phyloP scores from a whole-genome alignment of 2,888 invertebrate genomes.

The Hypselothyrea guttata region DNA sequence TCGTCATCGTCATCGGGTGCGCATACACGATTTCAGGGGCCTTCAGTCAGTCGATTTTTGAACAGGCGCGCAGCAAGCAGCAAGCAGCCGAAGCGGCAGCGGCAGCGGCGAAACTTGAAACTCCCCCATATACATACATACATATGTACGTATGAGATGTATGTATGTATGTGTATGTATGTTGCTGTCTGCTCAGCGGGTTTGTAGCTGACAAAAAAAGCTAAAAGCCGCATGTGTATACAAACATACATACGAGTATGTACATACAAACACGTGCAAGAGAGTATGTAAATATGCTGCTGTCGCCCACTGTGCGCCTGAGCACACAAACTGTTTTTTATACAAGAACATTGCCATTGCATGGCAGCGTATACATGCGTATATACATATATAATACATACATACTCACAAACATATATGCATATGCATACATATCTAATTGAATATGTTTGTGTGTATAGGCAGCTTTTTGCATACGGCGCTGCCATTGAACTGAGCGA shows the following conservation, averaged over 20 bases:
- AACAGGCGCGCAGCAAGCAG: slow-evolving; percentile 67
- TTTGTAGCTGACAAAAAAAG: slow-evolving; percentile 35
- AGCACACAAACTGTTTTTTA: slow-evolving; percentile 81
- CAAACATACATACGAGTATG: not conserved
- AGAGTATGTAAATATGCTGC: slow-evolving; percentile 26
- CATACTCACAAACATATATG: not conserved
- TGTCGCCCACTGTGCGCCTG: slow-evolving; percentile 71
- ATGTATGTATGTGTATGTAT: slow-evolving; percentile 1
- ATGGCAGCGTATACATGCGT: slow-evolving; percentile 47
- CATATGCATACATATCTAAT: not conserved
- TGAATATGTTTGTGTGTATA: not conserved
- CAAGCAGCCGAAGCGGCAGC: too few relatives aligned
- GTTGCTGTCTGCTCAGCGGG: slow-evolving; percentile 30
- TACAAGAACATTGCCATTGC: slow-evolving; percentile 82
- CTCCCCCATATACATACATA: slow-evolving; percentile 41
- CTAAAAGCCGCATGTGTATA: slow-evolving; percentile 9
- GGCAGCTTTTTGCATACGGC: not conserved
- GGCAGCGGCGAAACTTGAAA: slow-evolving; percentile 31
- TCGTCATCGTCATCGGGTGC: slow-evolving; percentile 44
- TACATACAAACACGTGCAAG: not conserved
- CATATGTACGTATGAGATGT: not conserved
- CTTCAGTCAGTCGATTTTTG: slow-evolving; percentile 78
- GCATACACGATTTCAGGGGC: slow-evolving; percentile 76
- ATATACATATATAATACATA: slow-evolving; percentile 4
- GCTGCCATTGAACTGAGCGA: not conserved